Evolutionary conservation across 2,888 invertebrate genomes (phyloP).

Genomic region (Rambutsinella grinnellia): DNA sequence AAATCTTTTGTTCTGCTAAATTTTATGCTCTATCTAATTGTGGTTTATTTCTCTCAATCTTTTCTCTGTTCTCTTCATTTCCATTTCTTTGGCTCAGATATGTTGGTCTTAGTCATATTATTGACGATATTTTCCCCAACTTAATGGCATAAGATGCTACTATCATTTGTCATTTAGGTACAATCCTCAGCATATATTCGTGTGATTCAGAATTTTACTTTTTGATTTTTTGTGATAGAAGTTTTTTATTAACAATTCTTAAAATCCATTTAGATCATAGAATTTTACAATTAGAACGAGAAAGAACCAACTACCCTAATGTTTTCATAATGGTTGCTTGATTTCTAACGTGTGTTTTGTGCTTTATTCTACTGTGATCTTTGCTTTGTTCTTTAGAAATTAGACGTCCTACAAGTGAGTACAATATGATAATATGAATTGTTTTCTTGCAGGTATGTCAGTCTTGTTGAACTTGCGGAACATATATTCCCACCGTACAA

Average conservation of each 20-base stretch:
- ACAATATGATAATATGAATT: no score
- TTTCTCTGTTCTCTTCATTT: constrained; percentile 49
- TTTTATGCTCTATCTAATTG: neutral
- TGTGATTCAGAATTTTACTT: neutral
- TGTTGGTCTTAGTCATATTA: constrained; percentile 91
- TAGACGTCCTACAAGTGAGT: no score
- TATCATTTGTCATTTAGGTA: constrained; percentile 11
- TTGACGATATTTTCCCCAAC: constrained; percentile 89
- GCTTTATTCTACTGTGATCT: no score
- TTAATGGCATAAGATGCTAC: constrained; percentile 19
- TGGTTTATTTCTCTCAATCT: constrained; percentile 19
- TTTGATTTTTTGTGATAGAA: neutral
- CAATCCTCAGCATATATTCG: neutral
- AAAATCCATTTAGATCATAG: no score
- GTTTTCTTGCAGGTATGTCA: constrained; percentile 93
- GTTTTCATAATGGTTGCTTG: no score
- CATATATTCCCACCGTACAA: constrained; percentile 86
- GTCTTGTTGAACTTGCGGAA: constrained; percentile 94
- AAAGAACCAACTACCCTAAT: no score
- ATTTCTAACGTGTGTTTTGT: no score
- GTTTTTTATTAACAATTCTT: no score
- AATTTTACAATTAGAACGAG: no score
- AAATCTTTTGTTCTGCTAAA: neutral
- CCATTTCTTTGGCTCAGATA: constrained; percentile 76
- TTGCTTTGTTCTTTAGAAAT: no score